Base-by-base conservation (phyloP, 2,113 vertebrate genomes). In the Cyphomyrus plagiostoma region DNA sequence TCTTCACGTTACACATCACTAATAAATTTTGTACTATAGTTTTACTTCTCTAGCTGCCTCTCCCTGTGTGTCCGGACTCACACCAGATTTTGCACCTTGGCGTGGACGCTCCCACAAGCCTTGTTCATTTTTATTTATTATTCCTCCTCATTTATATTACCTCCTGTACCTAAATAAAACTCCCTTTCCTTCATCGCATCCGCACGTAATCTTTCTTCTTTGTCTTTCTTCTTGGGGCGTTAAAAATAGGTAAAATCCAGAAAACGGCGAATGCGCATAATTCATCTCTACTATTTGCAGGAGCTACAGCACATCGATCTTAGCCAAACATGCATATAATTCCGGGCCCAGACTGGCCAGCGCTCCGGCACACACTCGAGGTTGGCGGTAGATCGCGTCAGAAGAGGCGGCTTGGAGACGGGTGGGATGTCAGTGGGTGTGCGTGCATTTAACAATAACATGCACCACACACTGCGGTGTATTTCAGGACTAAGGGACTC, bases 231-330 rank as follows among this genome's bases (percentile, higher is more conserved):
- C 53, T 70, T 19, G 49, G 15, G 26, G 19, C 26, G 56, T 11
- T 35, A 56, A 83, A 56, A 86, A 46, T 39, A n/a, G 45, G 26
- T 19, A 11, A 49, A 21, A 53, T 90, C 21, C 62, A 88, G 23
- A 80, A 88, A 88, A 45, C 30, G 15, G 30, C 30, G 1, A 80
- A 42, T 80, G 74, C 74, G 1, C n/a, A 17, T n/a, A 80, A 26
- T 50, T 80, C 85, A 86, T 87, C 84, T 89, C 46, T 11, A 62
- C 30, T 86, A 39, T 49, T 35, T 82, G 89, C 85, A 90, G 89
- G 83, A 45, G 84, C 74, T 45, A 50, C 56, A 50, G 48, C 46
- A 74, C 58, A 42, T 90, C 30, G 30, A 77, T 82, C 70, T 89
- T 49, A 89, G 56, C 82, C 83, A 52, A 86, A 49, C 53, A 10